Base-by-base conservation (phyloP, 2,888 invertebrate species). In the Neria commutata region DNA sequence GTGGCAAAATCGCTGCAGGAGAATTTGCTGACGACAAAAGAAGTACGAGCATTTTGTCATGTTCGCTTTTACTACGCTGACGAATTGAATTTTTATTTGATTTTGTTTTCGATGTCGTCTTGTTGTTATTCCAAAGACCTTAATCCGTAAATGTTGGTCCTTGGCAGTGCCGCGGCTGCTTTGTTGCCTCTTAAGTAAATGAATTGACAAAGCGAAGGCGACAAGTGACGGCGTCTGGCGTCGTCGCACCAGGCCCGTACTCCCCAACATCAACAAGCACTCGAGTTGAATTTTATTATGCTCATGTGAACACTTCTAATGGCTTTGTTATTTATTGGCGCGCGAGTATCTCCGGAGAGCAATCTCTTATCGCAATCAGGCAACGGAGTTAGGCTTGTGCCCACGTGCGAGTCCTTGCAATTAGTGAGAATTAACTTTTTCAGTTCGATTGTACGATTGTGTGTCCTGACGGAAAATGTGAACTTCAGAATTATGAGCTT, bases 51-150 rank as follows among this genome's bases (percentile, higher is more conserved):
- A 62, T 67, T 67, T 67, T 63, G 54, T 46, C 24, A 33, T 48
- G 33, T 16, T 52, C 52, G 45, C 55, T 47, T 45, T 56, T 21
- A 19, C 42, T 14, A 19, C 21, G 69, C 68, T 69, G 74, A 69
- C 71, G 74, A 67, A 73, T 73, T 73, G 75, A 73, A 72, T 40
- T 74, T 69, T 74, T 66, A 67, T 73, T 71, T 70, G 63, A 68
- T 71, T 74, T 69, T 63, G 42, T 46, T 29, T 29, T 11, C 29
- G 6, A 29, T 29, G 6, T 29, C 29, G 11, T 63, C 66, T 73
- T 74, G 62, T 75, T 72, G 65, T 68, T 64, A 61, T 64, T 62
- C 61, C 60, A 25, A 29, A 16, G 14, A 26, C 16, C 33, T 14
- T 21, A 37, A 40, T 37, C 14, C n/a, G 40, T 33, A 17, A 17